Evolutionary conservation across 2,113 vertebrate genomes (phyloP).

Genomic region (Cercopithecus mona): DNA sequence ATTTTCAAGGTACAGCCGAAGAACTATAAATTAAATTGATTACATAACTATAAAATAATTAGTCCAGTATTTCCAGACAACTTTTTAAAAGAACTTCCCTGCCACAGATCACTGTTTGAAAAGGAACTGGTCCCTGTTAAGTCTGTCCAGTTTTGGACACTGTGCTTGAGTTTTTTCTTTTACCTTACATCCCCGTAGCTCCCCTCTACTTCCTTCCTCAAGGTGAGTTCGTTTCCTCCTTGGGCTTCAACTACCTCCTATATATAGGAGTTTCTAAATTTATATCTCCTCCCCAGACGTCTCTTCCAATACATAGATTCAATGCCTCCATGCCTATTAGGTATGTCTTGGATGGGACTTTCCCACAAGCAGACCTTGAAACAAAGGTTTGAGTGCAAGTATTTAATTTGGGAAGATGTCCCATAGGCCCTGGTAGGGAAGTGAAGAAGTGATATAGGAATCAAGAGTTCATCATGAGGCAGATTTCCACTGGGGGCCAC

Average conservation of each 20-base stretch:
- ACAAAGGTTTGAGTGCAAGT: neutral
- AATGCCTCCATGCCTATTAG: neutral
- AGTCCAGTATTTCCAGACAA: slow-evolving; percentile 51
- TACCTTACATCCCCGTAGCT: no score
- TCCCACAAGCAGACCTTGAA: neutral
- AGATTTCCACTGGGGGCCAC: neutral
- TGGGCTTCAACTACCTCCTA: neutral
- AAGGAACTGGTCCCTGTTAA: neutral
- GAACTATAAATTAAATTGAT: slow-evolving; percentile 71
- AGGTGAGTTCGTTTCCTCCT: neutral
- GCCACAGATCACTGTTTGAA: neutral
- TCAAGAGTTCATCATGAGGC: neutral
- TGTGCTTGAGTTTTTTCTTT: neutral
- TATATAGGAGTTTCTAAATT: neutral
- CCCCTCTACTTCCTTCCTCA: neutral
- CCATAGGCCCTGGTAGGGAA: neutral
- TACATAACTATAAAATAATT: slow-evolving; percentile 64
- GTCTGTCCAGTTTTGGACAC: neutral
- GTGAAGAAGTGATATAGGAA: neutral
- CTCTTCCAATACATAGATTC: neutral
- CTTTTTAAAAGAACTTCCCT: slow-evolving; percentile 50
- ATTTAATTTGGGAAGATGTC: neutral
- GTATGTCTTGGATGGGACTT: neutral
- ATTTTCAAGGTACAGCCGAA: slow-evolving; percentile 60
- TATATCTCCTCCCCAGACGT: neutral